Evolutionary conservation across 64 coral and sea anemone species (phyloP).

Genomic region (Platygyra sinensis): DNA sequence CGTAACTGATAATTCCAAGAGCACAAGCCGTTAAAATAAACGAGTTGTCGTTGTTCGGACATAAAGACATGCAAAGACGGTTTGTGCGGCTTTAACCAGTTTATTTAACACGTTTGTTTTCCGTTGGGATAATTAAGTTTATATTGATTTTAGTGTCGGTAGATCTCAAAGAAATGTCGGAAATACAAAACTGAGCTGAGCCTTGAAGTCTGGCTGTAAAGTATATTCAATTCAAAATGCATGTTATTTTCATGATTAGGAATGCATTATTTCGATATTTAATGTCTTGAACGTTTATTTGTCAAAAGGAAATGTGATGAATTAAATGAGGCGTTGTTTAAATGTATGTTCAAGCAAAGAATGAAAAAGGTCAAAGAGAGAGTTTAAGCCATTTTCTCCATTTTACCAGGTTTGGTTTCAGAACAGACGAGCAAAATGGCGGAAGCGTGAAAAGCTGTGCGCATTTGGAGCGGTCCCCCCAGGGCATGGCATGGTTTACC

Average conservation of each 20-base stretch:
- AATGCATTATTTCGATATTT: not conserved
- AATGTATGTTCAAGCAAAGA: not conserved
- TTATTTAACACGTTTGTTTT: not conserved
- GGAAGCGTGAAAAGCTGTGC: conserved; percentile 95
- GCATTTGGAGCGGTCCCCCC: conserved; percentile 79
- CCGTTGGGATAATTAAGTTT: not conserved
- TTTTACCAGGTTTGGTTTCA: conserved; percentile 97
- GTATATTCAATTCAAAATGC: not conserved
- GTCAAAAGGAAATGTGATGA: not conserved
- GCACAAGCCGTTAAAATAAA: not conserved
- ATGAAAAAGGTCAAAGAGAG: not conserved
- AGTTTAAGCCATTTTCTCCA: conserved; percentile 7
- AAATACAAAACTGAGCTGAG: not conserved
- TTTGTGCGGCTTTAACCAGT: not conserved
- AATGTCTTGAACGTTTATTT: not conserved
- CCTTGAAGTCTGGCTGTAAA: not conserved
- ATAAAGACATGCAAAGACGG: not conserved
- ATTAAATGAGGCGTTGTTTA: too few relatives aligned
- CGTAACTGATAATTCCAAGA: not conserved
- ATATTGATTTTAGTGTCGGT: not conserved
- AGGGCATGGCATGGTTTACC: conserved; percentile 68
- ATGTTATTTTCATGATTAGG: not conserved
- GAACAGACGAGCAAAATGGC: conserved; percentile 97
- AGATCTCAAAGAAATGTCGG: conserved; percentile 13
- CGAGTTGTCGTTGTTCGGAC: not conserved